Evolutionary conservation across 2,113 vertebrate genomes (phyloP), one percentile per base, ranked within the genome.

Genomic region (human): DNA sequence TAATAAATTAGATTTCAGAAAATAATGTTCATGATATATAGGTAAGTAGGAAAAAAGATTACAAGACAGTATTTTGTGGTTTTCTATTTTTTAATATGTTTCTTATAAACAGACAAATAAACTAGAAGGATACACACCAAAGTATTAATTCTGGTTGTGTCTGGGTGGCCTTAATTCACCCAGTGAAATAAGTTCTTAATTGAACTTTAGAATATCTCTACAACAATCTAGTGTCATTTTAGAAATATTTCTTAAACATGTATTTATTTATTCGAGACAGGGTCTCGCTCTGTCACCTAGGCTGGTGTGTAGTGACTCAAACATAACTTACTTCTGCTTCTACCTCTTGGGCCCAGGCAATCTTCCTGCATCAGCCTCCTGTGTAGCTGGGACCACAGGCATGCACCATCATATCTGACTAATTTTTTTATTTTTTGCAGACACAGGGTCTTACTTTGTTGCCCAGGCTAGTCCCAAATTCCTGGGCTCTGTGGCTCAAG

Each of bases 81-180:
- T 87, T 94, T 87, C 59, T 80, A 43, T n/a, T 89, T 57, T 93
- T 79, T 73, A 76, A 57, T 81, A 70, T 92, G 18, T 70, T 93
- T 85, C 59, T 50, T 72, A 95, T 17, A 84, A 5, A 72, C 3
- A 83, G 40, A 75, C 4, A 32, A 80, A 81, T 40, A 83, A 84
- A 90, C 11, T 52, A 52, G 52, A 72, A 96, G 8, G 50, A 68
- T 55, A 75, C 83, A 84, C 5, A 35, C 5, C 30, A 38, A 38
- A 73, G 30, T 86, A 64, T 75, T 80, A 86, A 86, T 86, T 90
- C 70, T 73, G n/a, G 17, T 72, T 93, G 25, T 75, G 0, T 61
- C 70, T n/a, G 43, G 27, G 35, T 48, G 22, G 50, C 61, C 61
- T 40, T 40, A 40, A 40, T 40, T 40, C 40, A 4, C 40, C 4